Evolutionary conservation across 2,888 invertebrate species (phyloP).

Genomic region (Callimorpha dominula): DNA sequence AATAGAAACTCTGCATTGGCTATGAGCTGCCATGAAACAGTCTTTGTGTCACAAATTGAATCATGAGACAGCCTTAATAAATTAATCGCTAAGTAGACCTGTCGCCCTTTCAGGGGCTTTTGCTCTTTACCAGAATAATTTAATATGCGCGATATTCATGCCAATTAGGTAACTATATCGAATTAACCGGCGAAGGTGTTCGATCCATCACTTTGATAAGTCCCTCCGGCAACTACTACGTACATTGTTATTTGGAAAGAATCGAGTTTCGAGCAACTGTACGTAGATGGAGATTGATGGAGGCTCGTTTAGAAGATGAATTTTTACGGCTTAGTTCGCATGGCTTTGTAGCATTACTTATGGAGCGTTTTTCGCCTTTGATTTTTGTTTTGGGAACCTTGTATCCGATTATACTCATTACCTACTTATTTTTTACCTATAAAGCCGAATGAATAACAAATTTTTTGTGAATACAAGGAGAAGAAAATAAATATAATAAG

Average conservation of each 20-base stretch:
- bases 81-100: constrained; percentile 71
- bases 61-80: constrained; percentile 71
- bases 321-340: constrained; percentile 21
- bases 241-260: constrained; percentile 45
- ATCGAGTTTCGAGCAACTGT: constrained; percentile 38
- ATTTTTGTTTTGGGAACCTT: constrained; percentile 3
- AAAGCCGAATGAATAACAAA: neutral
- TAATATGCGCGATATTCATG: constrained; percentile 58
- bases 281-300: constrained; percentile 42
- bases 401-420: too few relatives aligned
- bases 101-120: constrained; percentile 64
- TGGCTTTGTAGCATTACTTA: constrained; percentile 1
- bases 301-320: constrained; percentile 36
- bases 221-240: constrained; percentile 48
- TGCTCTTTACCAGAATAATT: constrained; percentile 66
- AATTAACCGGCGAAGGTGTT: constrained; percentile 61
- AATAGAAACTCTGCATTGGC: constrained; percentile 29
- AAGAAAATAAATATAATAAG: too few relatives aligned
- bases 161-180: constrained; percentile 49
- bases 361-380: neutral
- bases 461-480: neutral
- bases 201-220: constrained; percentile 62
- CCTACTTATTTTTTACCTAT: neutral
- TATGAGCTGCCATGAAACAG: constrained; percentile 21
- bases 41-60: constrained; percentile 71